Percentiles rank a stretch among this genome's conserved stretches.
These are phyloP conservation scores for Alca torda DNA, from an alignment of 2,797 vertebrate genomes.

Conservation along the genomic window DNA sequence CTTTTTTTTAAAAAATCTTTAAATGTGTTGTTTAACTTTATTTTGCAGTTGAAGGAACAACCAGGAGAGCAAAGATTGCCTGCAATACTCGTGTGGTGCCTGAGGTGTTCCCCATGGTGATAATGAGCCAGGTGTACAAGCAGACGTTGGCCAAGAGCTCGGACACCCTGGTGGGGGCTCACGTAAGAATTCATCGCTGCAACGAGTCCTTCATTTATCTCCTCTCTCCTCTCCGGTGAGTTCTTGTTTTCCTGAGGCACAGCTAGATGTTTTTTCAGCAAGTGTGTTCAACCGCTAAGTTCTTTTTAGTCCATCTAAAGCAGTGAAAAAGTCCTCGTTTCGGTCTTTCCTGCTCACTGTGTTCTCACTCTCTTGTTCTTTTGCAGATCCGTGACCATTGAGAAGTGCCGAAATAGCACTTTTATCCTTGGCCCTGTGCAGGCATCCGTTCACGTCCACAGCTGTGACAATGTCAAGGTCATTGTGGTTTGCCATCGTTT, in stretches of 20 bases:
- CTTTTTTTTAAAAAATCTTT: background rate
- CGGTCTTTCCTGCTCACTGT: background rate
- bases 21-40: background rate
- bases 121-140: constrained; percentile 93
- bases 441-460: constrained; percentile 86
- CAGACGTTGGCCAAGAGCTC: constrained; percentile 96
- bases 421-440: constrained; percentile 94
- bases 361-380: background rate
- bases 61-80: constrained; percentile 89
- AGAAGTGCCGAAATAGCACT: constrained; percentile 90
- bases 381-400: constrained; percentile 89
- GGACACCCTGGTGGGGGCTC: constrained; percentile 86
- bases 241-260: background rate
- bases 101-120: constrained; percentile 83
- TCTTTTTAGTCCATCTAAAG: background rate
- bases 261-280: background rate
- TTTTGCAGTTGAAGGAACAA: constrained; percentile 87
- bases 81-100: constrained; percentile 85
- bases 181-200: constrained; percentile 91
- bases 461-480: constrained; percentile 87
- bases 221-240: constrained; percentile 92
- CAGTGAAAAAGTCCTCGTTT: background rate
- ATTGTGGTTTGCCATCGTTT: constrained; percentile 86
- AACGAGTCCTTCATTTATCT: constrained; percentile 94
- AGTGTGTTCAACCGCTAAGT: background rate